A percentile compares a stretch with the other conserved stretches of the same genome.
Conservation (phyloP, 2,797 vertebrate species). For the Manis javanica region DNA sequence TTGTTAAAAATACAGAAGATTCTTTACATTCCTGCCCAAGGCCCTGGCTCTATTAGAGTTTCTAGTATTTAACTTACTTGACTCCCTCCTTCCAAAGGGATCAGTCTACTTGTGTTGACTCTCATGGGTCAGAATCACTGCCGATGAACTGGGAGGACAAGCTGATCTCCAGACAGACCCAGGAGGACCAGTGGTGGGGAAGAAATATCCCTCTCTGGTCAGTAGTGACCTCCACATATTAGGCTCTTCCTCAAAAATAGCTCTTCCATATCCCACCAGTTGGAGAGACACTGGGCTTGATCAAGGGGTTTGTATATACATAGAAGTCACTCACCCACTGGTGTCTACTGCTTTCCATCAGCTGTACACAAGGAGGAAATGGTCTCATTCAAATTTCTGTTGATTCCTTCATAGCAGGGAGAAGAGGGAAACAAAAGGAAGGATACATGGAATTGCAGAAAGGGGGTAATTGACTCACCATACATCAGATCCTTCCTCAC, state of each 20-base stretch:
- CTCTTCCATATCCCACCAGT: background rate
- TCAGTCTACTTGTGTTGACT: constrained; percentile 8
- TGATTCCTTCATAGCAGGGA: background rate
- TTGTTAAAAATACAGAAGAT: background rate
- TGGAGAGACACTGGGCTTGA: background rate
- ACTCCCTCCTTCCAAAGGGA: background rate
- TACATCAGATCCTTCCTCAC: background rate
- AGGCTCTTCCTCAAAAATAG: background rate
- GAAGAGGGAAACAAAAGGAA: background rate
- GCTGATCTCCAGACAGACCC: background rate
- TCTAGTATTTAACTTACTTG: background rate
- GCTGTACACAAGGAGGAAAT: background rate
- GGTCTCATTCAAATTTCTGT: background rate
- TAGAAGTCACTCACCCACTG: background rate
- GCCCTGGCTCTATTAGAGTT: background rate
- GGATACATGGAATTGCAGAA: background rate
- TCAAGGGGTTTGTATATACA: background rate
- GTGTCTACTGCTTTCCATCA: background rate
- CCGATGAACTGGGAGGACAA: background rate
- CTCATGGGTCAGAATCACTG: background rate
- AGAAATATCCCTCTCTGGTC: background rate
- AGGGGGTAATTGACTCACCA: background rate
- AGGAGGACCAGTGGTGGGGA: background rate
- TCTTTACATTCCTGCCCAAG: background rate
- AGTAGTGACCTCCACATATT: background rate